Percentiles rank a stretch among this genome's conserved stretches.
Evolutionary conservation across 2,797 vertebrate species (phyloP).

Genomic region (Xiphophorus birchmanni): DNA sequence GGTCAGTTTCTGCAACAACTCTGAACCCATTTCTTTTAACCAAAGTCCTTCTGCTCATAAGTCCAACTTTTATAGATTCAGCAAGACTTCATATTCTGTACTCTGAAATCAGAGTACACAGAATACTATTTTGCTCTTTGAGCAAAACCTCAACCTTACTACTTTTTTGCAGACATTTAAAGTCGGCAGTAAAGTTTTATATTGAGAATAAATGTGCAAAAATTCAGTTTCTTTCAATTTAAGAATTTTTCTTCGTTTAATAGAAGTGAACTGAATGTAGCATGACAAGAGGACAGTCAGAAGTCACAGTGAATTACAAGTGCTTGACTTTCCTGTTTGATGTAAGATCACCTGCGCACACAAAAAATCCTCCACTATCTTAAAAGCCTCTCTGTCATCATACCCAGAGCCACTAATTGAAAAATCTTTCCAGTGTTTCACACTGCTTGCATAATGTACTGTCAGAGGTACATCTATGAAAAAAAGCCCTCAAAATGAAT

Average conservation of each 20-base stretch:
- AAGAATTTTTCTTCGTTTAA: neutral
- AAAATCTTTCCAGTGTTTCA: slow-evolving; percentile 5
- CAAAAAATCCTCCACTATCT: neutral
- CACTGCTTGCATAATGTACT: slow-evolving; percentile 1
- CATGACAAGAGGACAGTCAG: neutral
- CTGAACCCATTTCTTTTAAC: slow-evolving; percentile 4
- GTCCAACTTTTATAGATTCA: neutral
- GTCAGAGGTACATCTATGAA: neutral
- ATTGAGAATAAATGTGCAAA: neutral
- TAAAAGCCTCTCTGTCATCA: slow-evolving; percentile 23
- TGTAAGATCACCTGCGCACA: neutral
- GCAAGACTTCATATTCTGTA: neutral
- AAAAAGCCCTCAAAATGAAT: slow-evolving; percentile 14
- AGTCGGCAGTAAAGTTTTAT: neutral
- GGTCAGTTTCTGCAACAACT: neutral
- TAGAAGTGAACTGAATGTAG: neutral
- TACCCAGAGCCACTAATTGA: slow-evolving; percentile 5
- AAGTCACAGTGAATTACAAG: neutral
- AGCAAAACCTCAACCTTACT: neutral
- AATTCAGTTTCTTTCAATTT: neutral
- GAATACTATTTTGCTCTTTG: neutral
- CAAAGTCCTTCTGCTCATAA: neutral
- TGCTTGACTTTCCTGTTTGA: neutral
- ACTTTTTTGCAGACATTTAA: neutral
- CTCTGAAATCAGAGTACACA: neutral